A percentile compares a stretch with the other conserved stretches of the same genome.
phyloP scores from a whole-genome alignment of 2,888 invertebrate genomes.

The Aleiodes alternator region DNA sequence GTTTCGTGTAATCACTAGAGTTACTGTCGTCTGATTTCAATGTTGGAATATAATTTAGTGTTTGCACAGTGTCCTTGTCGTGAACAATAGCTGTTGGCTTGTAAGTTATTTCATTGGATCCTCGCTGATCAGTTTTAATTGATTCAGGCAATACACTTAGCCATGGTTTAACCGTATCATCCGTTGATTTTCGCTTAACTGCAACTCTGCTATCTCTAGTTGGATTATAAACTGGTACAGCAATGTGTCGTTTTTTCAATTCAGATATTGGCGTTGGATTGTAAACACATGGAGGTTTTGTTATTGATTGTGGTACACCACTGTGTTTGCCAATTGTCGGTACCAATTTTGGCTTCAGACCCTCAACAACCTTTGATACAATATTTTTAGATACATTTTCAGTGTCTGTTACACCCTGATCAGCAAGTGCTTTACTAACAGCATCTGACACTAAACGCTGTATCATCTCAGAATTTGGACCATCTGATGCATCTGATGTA shows the following conservation, averaged over 20 bases:
- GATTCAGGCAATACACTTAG: slow-evolving; percentile 60
- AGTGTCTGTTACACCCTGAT: slow-evolving; percentile 74
- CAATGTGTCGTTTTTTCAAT: slow-evolving; percentile 75
- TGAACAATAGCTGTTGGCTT: slow-evolving; percentile 68
- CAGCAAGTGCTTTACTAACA: slow-evolving; percentile 79
- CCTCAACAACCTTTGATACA: slow-evolving; percentile 77
- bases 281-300: slow-evolving; percentile 74
- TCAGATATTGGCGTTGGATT: slow-evolving; percentile 83
- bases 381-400: slow-evolving; percentile 76
- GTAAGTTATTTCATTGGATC: slow-evolving; percentile 63
- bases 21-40: slow-evolving; percentile 65
- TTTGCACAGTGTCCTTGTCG: slow-evolving; percentile 53
- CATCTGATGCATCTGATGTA: slow-evolving; percentile 64
- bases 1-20: slow-evolving; percentile 63
- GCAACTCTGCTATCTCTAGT: slow-evolving; percentile 69
- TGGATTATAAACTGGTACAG: slow-evolving; percentile 70
- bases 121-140: slow-evolving; percentile 47
- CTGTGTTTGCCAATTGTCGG: slow-evolving; percentile 58
- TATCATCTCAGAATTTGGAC: slow-evolving; percentile 77
- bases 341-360: slow-evolving; percentile 73
- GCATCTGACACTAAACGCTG: slow-evolving; percentile 80
- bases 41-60: slow-evolving; percentile 68
- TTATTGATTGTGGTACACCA: slow-evolving; percentile 64
- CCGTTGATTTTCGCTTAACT: slow-evolving; percentile 69
- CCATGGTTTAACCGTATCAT: slow-evolving; percentile 66